Evolutionary conservation across 2,888 invertebrate species (phyloP).

Genomic region (Steinernema hermaphroditum): DNA sequence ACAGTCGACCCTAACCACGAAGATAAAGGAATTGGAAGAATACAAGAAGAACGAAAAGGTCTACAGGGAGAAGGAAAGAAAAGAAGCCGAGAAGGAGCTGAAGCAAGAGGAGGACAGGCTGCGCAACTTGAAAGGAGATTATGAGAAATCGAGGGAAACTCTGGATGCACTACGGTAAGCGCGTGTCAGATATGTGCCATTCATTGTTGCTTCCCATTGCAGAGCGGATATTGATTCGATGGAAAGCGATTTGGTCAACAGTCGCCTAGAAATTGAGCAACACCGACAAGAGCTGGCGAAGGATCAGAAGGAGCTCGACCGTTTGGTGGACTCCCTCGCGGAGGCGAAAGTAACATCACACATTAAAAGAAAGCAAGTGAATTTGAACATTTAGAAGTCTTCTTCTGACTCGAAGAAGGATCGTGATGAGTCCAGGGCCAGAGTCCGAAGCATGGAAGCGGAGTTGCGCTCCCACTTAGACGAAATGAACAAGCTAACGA

Average conservation of each 20-base stretch:
- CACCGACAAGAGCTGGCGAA: background rate
- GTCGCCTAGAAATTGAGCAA: background rate
- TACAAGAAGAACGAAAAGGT: constrained; percentile 33
- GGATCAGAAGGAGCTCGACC: background rate
- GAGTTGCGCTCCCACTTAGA: background rate
- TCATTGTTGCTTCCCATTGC: background rate
- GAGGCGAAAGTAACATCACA: too few species aligned
- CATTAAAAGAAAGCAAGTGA: too few species aligned
- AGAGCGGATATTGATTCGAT: background rate
- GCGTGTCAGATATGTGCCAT: background rate
- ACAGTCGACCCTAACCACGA: background rate
- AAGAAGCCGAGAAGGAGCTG: constrained; percentile 43
- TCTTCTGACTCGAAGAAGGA: background rate
- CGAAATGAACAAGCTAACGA: background rate
- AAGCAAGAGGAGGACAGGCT: constrained; percentile 39
- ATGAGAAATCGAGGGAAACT: constrained; percentile 33
- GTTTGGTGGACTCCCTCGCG: background rate
- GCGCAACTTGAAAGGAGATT: constrained; percentile 37
- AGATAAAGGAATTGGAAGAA: background rate
- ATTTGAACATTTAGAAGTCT: background rate
- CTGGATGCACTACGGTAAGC: background rate
- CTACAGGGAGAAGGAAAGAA: constrained; percentile 45
- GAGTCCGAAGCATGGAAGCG: background rate
- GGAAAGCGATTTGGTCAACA: background rate
- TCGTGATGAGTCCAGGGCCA: background rate